These are phyloP conservation scores for Prinia subflava DNA, from an alignment of 2,113 vertebrate species.

Conservation along the genomic window DNA sequence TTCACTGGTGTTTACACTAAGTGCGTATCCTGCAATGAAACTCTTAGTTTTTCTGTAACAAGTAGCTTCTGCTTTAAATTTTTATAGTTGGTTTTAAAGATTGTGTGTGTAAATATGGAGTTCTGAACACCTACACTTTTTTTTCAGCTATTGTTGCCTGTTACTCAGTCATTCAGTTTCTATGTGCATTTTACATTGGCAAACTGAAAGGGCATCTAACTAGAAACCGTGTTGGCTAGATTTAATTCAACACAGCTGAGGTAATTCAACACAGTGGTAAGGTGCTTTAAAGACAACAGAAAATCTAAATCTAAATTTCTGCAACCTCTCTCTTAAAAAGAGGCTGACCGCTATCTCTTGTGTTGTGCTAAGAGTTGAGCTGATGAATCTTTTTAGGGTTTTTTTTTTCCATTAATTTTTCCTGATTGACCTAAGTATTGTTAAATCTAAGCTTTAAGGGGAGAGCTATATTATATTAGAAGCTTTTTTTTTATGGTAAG, in stretches of 20 bases:
- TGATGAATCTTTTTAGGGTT: not conserved
- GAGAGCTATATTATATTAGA: not conserved
- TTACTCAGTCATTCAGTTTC: not conserved
- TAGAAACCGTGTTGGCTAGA: not conserved
- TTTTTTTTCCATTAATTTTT: not conserved
- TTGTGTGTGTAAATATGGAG: not conserved
- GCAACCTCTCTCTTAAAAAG: not conserved
- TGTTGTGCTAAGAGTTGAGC: not conserved
- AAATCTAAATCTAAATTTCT: not conserved
- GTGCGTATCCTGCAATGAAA: not conserved
- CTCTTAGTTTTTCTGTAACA: not conserved
- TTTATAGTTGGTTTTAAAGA: not conserved
- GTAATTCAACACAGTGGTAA: not conserved
- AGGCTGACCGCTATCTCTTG: not conserved
- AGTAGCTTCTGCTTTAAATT: not conserved
- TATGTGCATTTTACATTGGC: not conserved
- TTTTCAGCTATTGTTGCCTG: not conserved
- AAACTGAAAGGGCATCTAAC: not conserved
- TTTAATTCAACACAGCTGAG: not conserved
- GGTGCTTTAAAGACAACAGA: not conserved
- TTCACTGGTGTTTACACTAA: not conserved
- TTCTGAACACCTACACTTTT: not conserved
- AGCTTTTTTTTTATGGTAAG: not conserved
- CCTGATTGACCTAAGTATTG: not conserved
- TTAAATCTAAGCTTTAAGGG: not conserved